Evolutionary conservation across 2,113 vertebrate species (phyloP).

Genomic region (Abramis brama): DNA sequence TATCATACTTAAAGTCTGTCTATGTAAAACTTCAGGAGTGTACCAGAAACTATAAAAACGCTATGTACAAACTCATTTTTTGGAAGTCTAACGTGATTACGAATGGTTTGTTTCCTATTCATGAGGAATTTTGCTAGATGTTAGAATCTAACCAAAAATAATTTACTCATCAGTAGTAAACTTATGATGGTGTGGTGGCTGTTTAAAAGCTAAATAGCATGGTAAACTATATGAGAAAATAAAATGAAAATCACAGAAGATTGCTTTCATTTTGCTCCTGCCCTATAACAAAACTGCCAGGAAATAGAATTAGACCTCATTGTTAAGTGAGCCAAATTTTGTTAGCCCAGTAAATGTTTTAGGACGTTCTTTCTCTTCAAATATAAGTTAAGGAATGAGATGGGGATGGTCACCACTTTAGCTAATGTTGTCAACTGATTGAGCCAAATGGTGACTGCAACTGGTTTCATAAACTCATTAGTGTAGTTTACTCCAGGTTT

Average conservation of each 20-base stretch:
- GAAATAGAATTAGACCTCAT: neutral
- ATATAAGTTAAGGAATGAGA: conserved; percentile 26
- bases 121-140: conserved; percentile 18
- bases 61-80: neutral
- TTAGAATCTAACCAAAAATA: neutral
- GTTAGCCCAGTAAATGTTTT: neutral
- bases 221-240: neutral
- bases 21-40: neutral
- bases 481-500: neutral
- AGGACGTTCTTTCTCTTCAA: neutral
- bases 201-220: neutral
- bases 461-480: neutral
- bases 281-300: neutral
- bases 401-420: neutral
- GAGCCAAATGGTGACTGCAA: neutral
- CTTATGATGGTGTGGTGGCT: neutral
- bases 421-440: conserved; percentile 33
- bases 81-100: conserved; percentile 4
- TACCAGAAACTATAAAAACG: neutral
- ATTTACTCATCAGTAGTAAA: neutral
- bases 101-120: conserved; percentile 1
- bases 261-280: neutral
- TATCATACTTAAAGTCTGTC: conserved; percentile 4
- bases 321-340: neutral
- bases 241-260: neutral